These are phyloP conservation scores for Gallinago solitaria DNA, from an alignment of 2,797 vertebrate genomes.

Conservation along the genomic window DNA sequence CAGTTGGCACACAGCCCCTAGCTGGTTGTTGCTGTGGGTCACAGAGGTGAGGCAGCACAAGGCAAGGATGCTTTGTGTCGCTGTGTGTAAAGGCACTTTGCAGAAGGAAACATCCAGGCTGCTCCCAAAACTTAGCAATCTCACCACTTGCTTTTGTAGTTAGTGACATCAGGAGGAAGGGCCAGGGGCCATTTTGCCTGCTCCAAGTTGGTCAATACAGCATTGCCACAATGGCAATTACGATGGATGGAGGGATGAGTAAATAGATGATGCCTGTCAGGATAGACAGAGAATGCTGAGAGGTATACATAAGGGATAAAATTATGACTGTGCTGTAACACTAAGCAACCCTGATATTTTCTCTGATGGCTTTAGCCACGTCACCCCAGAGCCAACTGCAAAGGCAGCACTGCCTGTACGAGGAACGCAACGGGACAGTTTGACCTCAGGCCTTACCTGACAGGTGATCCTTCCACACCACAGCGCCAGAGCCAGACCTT, in stretches of 20 bases:
- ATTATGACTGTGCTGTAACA: not conserved
- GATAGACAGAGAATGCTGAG: not conserved
- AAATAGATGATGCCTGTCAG: not conserved
- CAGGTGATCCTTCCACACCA: not conserved
- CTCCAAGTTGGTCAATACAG: not conserved
- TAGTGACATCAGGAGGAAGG: not conserved
- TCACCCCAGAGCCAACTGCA: not conserved
- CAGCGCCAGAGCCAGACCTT: not conserved
- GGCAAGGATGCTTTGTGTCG: not conserved
- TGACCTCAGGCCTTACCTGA: not conserved
- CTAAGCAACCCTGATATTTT: not conserved
- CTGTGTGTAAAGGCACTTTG: not conserved
- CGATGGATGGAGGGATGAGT: not conserved
- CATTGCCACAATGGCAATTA: not conserved
- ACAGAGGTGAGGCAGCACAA: not conserved
- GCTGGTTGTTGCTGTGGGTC: not conserved
- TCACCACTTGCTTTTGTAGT: not conserved
- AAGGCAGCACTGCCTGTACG: not conserved
- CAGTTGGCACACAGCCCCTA: not conserved
- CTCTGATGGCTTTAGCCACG: accelerated
- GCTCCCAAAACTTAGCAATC: not conserved
- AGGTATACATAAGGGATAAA: not conserved
- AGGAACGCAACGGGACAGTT: not conserved
- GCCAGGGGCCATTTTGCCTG: not conserved
- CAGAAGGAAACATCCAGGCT: not conserved